phyloP scores from a whole-genome alignment of 2,113 vertebrate genomes.

The Mandrillus leucophaeus region DNA sequence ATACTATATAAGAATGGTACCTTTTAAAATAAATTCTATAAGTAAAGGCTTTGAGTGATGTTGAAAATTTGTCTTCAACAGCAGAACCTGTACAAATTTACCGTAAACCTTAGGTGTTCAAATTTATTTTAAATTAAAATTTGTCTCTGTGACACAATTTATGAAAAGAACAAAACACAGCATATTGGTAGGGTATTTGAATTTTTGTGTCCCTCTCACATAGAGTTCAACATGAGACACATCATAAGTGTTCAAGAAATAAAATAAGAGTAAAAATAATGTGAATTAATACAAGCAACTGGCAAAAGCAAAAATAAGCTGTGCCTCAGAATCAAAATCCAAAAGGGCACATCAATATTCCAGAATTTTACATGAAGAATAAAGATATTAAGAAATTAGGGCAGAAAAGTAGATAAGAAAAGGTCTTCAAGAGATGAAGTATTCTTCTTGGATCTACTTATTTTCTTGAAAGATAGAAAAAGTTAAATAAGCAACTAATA shows the following conservation, averaged over 20 bases:
- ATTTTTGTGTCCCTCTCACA: not conserved
- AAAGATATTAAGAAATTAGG: not conserved
- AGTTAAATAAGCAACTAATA: not conserved
- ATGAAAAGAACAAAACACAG: not conserved
- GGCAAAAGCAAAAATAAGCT: not conserved
- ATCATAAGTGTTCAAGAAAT: not conserved
- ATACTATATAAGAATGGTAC: not conserved
- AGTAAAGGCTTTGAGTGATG: not conserved
- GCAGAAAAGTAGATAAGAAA: not conserved
- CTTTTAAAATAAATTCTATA: not conserved
- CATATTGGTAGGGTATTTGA: not conserved
- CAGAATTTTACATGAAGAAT: not conserved
- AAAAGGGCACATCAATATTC: not conserved
- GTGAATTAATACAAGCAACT: not conserved
- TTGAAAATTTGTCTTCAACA: not conserved
- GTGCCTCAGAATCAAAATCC: not conserved
- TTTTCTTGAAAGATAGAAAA: not conserved
- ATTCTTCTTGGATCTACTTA: not conserved
- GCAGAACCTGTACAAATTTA: not conserved
- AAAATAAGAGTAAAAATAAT: not conserved
- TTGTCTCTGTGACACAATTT: not conserved
- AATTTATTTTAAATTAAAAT: not conserved
- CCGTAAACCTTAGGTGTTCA: not conserved
- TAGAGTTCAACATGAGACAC: not conserved
- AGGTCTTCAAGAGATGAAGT: not conserved